Evolutionary conservation across 1,140 invertebrate genomes (phyloP).

Genomic region (Euborellia annulipes): DNA sequence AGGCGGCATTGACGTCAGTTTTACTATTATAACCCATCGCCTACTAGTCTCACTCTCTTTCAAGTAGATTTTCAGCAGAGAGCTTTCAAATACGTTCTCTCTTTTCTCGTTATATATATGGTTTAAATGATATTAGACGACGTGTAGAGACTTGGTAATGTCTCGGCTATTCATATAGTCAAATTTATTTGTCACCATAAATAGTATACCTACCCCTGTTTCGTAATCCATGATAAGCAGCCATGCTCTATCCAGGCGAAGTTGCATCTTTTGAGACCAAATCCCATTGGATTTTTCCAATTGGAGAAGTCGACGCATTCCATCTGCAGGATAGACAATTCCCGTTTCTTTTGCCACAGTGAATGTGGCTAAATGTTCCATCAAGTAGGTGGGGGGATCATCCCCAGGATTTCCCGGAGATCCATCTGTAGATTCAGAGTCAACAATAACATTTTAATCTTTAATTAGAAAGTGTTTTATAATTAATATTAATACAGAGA

Average conservation of each 20-base stretch:
- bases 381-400: slow-evolving; percentile 62
- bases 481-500: not conserved
- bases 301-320: slow-evolving; percentile 85
- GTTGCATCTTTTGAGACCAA: slow-evolving; percentile 96
- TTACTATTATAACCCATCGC: too few species aligned
- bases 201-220: slow-evolving; percentile 58
- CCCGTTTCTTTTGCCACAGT: slow-evolving; percentile 78
- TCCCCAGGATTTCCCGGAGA: slow-evolving; percentile 26
- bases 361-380: slow-evolving; percentile 97
- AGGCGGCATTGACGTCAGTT: too few species aligned
- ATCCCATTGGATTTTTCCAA: slow-evolving; percentile 96
- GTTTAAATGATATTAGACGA: too few species aligned
- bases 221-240: slow-evolving; percentile 93
- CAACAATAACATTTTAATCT: not conserved
- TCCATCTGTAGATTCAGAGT: slow-evolving; percentile 14
- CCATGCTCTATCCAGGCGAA: slow-evolving; percentile 74
- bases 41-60: too few species aligned
- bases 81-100: too few species aligned
- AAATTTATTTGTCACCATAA: too few species aligned
- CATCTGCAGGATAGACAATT: slow-evolving; percentile 78
- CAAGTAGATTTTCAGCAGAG: too few species aligned
- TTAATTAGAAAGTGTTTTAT: not conserved
- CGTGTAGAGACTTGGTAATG: too few species aligned
- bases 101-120: too few species aligned
- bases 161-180: too few species aligned